phyloP scores from a whole-genome alignment of 2,888 invertebrate genomes.

The Drosophila prostipennis region DNA sequence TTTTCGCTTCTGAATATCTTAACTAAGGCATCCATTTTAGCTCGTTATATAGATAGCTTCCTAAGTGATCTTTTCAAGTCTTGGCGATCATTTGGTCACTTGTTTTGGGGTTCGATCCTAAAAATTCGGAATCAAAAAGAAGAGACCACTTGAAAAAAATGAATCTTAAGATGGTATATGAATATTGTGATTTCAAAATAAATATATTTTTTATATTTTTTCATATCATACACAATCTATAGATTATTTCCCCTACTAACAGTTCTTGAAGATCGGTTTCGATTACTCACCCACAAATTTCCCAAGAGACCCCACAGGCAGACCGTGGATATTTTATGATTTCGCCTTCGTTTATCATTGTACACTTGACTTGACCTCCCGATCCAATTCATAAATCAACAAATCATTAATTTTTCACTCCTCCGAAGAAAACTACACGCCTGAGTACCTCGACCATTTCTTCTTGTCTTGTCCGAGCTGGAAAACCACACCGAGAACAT shows the following conservation, averaged over 20 bases:
- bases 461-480: slow-evolving; percentile 45
- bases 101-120: not conserved
- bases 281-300: slow-evolving; percentile 40
- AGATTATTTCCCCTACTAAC: no score
- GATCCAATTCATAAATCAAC: slow-evolving; percentile 83
- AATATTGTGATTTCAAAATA: no score
- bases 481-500: slow-evolving; percentile 33
- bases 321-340: slow-evolving; percentile 9
- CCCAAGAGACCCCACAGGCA: slow-evolving; percentile 31
- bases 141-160: no score
- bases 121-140: not conserved
- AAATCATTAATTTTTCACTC: slow-evolving; percentile 81
- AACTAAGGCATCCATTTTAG: slow-evolving; percentile 11
- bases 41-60: slow-evolving; percentile 8
- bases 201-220: no score
- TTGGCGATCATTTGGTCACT: not conserved
- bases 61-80: slow-evolving; percentile 4
- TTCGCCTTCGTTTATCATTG: slow-evolving; percentile 61
- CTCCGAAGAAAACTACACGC: slow-evolving; percentile 48
- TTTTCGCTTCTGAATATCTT: slow-evolving; percentile 40
- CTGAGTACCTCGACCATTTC: slow-evolving; percentile 24
- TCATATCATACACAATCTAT: not conserved
- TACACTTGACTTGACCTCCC: slow-evolving; percentile 81
- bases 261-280: slow-evolving; percentile 11
- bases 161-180: no score